Conservation (phyloP, 2,797 vertebrate genomes). For the Rhincodon typus region DNA sequence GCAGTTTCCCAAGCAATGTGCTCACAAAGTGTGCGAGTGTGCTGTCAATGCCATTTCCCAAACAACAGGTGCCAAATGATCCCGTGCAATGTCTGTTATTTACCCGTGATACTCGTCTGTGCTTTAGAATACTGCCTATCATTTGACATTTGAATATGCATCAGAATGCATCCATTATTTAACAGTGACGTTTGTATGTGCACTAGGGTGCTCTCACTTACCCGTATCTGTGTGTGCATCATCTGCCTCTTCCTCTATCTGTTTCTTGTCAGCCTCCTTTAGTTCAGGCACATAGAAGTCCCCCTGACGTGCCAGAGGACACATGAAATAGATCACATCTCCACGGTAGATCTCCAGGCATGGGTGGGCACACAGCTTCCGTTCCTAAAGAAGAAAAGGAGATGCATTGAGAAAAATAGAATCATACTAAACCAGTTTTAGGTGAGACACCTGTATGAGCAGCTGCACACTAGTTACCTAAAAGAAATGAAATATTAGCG, state of each 20-base stretch:
- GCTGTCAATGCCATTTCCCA: neutral
- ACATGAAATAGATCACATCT: constrained; percentile 76
- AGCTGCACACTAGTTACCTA: neutral
- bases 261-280: constrained; percentile 63
- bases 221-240: constrained; percentile 75
- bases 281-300: constrained; percentile 90
- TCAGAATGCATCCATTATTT: constrained; percentile 44
- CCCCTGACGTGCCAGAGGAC: constrained; percentile 76
- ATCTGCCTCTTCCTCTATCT: constrained; percentile 56
- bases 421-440: constrained; percentile 6
- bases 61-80: neutral
- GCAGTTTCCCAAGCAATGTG: neutral
- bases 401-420: neutral
- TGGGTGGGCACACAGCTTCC: constrained; percentile 81
- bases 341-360: constrained; percentile 83
- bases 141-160: constrained; percentile 69
- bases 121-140: constrained; percentile 49
- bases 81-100: neutral
- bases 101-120: constrained; percentile 74
- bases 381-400: constrained; percentile 59
- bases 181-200: constrained; percentile 78
- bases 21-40: neutral
- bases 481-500: neutral
- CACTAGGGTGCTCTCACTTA: constrained; percentile 49
- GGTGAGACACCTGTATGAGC: neutral